A percentile compares a stretch with the other conserved stretches of the same genome.
Conservation (phyloP, 2,797 vertebrate genomes). For the Pantherophis alleghaniensis region DNA sequence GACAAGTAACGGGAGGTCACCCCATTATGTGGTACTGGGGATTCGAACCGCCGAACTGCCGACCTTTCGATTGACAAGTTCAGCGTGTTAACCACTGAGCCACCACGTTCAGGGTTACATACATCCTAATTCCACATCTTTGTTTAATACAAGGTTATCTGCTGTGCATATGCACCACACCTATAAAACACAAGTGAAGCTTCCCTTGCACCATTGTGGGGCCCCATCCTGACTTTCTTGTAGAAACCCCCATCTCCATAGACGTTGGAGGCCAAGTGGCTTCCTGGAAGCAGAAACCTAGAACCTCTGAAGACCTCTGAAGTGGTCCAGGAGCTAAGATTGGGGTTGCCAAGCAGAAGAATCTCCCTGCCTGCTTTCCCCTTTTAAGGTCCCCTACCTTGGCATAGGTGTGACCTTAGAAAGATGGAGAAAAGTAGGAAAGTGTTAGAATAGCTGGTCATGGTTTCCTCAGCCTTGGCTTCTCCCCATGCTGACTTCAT, state of each 20-base stretch:
- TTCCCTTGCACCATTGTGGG: neutral
- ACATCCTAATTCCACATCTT: neutral
- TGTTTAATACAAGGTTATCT: neutral
- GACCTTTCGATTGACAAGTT: too few species aligned
- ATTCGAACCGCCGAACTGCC: too few species aligned
- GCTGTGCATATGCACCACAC: neutral
- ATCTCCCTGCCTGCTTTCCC: neutral
- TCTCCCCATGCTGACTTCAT: neutral
- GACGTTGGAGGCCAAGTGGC: neutral
- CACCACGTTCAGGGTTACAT: too few species aligned
- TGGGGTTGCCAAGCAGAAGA: neutral
- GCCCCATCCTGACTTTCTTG: neutral
- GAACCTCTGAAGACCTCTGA: neutral
- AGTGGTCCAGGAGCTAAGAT: neutral
- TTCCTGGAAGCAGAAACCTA: neutral
- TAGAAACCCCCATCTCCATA: neutral
- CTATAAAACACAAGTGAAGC: neutral
- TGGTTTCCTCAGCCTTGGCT: neutral
- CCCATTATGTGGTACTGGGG: too few species aligned
- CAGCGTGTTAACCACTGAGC: too few species aligned
- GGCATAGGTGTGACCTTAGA: neutral
- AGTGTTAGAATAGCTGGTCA: neutral
- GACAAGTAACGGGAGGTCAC: too few species aligned
- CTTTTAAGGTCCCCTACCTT: neutral
- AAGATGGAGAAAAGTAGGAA: slow-evolving; percentile 13